A percentile compares a stretch with the other conserved stretches of the same genome.
phyloP scores from a whole-genome alignment of 2,888 invertebrate species.

The Cheilosia urbana region DNA sequence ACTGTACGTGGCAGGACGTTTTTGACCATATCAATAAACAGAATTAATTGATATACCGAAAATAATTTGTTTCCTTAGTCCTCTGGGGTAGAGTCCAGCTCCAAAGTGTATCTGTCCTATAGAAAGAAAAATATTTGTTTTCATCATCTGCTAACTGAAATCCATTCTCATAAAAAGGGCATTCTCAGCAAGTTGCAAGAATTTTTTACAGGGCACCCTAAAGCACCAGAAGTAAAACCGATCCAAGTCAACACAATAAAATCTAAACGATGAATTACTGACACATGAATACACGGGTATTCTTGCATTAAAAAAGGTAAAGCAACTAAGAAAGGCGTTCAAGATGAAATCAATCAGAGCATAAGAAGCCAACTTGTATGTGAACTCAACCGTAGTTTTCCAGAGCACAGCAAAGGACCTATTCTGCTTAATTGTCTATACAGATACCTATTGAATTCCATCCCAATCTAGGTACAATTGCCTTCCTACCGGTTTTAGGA shows the following conservation, averaged over 20 bases:
- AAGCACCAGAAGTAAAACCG: background rate
- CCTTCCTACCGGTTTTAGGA: conserved; percentile 9
- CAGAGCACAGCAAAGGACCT: conserved; percentile 3
- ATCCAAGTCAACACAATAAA: background rate
- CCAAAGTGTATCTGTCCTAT: too few species aligned
- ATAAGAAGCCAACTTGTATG: conserved; percentile 9
- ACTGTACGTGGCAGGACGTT: too few species aligned
- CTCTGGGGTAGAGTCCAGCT: too few species aligned
- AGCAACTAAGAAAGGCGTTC: background rate
- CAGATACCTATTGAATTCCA: conserved; percentile 17
- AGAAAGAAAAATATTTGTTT: too few species aligned
- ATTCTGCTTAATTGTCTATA: too few species aligned
- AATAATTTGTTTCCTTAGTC: too few species aligned
- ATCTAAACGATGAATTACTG: background rate
- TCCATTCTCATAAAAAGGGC: background rate
- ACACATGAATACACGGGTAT: background rate
- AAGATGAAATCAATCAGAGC: conserved; percentile 13
- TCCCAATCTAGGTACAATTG: background rate
- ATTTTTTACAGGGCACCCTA: background rate
- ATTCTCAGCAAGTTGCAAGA: background rate
- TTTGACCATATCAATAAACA: too few species aligned
- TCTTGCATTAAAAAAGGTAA: background rate
- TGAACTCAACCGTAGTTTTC: conserved; percentile 22
- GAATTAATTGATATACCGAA: too few species aligned
- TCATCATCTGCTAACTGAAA: background rate